Base-by-base conservation (phyloP, 1,140 invertebrate species). In the Acromyrmex echinatior region DNA sequence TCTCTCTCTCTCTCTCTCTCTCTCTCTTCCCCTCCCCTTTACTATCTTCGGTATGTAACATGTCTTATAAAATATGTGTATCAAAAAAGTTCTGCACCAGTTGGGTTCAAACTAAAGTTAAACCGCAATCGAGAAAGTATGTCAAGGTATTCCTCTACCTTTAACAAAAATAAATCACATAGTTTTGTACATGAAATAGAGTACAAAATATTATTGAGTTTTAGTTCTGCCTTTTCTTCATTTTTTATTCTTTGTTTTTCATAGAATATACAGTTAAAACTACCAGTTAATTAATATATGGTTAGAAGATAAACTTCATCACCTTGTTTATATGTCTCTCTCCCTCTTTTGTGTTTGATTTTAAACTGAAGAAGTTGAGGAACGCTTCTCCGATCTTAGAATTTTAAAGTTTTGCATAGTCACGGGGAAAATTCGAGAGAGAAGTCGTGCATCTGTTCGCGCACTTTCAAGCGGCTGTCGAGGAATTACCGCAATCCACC, bases 391-490 rank as follows among this genome's bases (percentile, higher is more conserved):
- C 14, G 28, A 25, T 62, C 28, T 62, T 62, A n/a, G 70, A 76
- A 76, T 84, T 74, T 76, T 63, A 6, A 51, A 74, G 28, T 84
- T 58, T 63, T 63, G 80, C 70, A 74, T 62, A 84, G 80, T 76
- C 80, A 84, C 78, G 70, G n/a, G 14, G 56, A 31, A 74, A 84
- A 84, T 84, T 84, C 18, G 70, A 73, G 80, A 60, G 80, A 60
- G 18, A 76, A 84, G 70, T 74, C 80, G 80, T 58, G 80, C 70
- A 84, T 84, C 70, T 76, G 80, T 74, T 76, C 70, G 70, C 31
- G 39, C 70, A 84, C 68, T 76, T 84, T 84, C 70, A 76, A 66
- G 58, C 39, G 70, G 53, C 80, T 84, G 80, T 76, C 80, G 70
- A 49, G 39, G 56, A 56, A 76, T 84, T 84, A 84, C 56, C 80